These are phyloP conservation scores for Byasa hedistus DNA, from an alignment of 2,888 invertebrate species.

Conservation along the genomic window DNA sequence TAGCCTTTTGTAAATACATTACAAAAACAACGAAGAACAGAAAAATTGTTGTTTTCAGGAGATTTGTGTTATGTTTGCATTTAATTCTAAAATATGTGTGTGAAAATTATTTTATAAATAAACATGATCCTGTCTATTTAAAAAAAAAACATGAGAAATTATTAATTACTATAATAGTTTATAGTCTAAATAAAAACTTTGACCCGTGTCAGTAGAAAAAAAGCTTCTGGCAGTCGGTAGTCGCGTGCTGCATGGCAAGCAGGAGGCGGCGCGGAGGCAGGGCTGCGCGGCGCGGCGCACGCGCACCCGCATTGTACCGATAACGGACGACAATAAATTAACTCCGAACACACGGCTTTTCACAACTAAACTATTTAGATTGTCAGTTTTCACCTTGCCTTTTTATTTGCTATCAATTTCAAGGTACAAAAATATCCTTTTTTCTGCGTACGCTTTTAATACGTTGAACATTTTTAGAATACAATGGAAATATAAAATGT, in stretches of 20 bases:
- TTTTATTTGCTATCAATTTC: conserved; percentile 46
- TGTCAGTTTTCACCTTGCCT: conserved; percentile 71
- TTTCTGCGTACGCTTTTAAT: conserved; percentile 24
- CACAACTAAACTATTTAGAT: conserved; percentile 60
- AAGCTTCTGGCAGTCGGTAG: conserved; percentile 50
- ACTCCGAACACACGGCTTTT: conserved; percentile 64
- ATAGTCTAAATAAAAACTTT: no score
- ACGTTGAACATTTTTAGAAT: conserved; percentile 24
- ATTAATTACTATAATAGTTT: background rate
- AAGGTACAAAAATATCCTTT: conserved; percentile 30
- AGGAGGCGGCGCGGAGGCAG: conserved; percentile 56
- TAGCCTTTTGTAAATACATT: no score
- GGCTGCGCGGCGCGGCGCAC: conserved; percentile 46
- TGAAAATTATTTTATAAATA: no score
- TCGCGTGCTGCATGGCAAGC: conserved; percentile 71
- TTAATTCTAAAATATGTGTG: no score
- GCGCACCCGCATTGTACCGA: conserved; percentile 72
- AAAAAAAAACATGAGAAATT: no score
- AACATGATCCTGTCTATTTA: no score
- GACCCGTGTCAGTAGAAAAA: conserved; percentile 32
- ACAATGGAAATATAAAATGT: conserved; percentile 23
- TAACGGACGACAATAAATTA: conserved; percentile 76
- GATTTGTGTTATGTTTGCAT: no score
- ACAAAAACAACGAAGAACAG: no score
- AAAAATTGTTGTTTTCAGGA: no score